phyloP scores from a whole-genome alignment of 2,113 vertebrate genomes.

The Scortum barcoo region DNA sequence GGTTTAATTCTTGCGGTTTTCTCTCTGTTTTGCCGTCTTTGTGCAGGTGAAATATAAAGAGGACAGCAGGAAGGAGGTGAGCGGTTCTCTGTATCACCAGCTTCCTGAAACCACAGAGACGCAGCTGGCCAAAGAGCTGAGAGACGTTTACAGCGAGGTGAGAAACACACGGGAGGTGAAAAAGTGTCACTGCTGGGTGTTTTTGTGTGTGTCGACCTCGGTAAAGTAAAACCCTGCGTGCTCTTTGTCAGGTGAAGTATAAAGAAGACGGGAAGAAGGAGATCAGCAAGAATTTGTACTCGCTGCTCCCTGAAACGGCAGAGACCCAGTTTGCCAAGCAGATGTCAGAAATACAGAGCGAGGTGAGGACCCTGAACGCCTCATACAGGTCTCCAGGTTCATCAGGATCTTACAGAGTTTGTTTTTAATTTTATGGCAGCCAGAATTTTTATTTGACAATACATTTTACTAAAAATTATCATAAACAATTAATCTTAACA shows the following conservation, averaged over 20 bases:
- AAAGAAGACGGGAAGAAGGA: slow-evolving; percentile 86
- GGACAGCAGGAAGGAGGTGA: slow-evolving; percentile 47
- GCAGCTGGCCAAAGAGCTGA: slow-evolving; percentile 63
- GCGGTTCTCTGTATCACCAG: slow-evolving; percentile 67
- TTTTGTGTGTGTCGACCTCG: too few species aligned
- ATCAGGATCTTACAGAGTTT: not conserved
- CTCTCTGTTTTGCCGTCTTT: not conserved
- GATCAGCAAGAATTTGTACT: slow-evolving; percentile 85
- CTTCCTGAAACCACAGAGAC: slow-evolving; percentile 73
- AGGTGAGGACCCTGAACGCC: slow-evolving; percentile 64
- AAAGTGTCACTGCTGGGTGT: not conserved
- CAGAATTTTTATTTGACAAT: not conserved
- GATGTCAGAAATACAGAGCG: slow-evolving; percentile 61
- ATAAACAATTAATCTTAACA: not conserved
- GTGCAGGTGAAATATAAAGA: slow-evolving; percentile 73
- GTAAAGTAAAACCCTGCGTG: not conserved
- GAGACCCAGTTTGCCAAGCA: slow-evolving; percentile 89
- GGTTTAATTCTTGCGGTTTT: too few species aligned
- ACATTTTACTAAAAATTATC: not conserved
- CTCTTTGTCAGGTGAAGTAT: slow-evolving; percentile 79
- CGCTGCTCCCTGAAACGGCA: slow-evolving; percentile 89
- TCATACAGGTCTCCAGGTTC: not conserved
- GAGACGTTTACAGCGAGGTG: slow-evolving; percentile 70
- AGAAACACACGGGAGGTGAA: not conserved
- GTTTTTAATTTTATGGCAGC: too few species aligned